phyloP scores from a whole-genome alignment of 2,113 vertebrate species.

The Caloenas nicobarica region DNA sequence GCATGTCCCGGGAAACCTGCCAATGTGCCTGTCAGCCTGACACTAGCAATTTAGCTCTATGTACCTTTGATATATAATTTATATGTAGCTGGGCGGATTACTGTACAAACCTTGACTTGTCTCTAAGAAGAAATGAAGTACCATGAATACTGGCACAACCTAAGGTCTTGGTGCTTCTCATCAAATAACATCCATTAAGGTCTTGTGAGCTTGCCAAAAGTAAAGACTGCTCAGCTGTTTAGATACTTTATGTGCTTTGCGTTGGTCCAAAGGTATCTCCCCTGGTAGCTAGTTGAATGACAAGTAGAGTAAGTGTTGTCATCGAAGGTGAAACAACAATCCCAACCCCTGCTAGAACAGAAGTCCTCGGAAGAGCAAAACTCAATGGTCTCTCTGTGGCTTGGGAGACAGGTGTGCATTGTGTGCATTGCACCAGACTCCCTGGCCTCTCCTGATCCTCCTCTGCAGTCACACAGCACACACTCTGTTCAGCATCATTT shows the following conservation, averaged over 20 bases:
- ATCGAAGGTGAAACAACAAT: neutral
- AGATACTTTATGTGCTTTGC: neutral
- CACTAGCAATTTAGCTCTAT: constrained; percentile 41
- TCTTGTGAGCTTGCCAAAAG: constrained; percentile 15
- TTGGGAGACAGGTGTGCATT: neutral
- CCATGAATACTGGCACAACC: constrained; percentile 11
- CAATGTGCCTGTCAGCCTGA: constrained; percentile 43
- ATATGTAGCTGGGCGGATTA: constrained; percentile 28
- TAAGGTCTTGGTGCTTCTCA: constrained; percentile 13
- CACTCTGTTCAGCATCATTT: neutral
- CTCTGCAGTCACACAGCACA: neutral
- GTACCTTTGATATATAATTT: constrained; percentile 58
- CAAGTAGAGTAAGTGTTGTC: neutral
- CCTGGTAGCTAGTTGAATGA: neutral
- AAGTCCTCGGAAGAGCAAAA: neutral
- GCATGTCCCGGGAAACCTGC: constrained; percentile 40
- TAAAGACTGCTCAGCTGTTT: neutral
- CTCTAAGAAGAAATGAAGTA: constrained; percentile 49
- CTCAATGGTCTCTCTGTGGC: neutral
- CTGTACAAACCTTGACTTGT: constrained; percentile 43
- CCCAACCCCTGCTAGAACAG: rapidly evolving
- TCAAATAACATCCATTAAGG: constrained; percentile 9
- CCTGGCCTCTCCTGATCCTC: neutral
- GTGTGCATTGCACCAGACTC: too few relatives aligned
- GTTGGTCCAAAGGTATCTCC: neutral